Base-by-base conservation (phyloP, 2,888 invertebrate genomes). In the Drosophila birchii region DNA sequence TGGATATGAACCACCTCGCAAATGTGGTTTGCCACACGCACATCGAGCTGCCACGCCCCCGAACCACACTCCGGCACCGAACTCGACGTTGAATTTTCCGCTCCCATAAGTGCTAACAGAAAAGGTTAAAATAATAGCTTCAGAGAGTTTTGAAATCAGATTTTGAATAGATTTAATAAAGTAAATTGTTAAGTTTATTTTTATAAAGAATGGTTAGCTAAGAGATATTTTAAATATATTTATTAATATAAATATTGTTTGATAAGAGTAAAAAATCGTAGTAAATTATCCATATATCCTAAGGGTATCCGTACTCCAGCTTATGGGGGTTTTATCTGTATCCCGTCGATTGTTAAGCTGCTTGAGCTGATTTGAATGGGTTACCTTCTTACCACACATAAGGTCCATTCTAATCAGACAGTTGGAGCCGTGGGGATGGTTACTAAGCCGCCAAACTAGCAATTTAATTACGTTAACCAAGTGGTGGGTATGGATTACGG, bases 381-480 rank as follows among this genome's bases (percentile, higher is more conserved):
- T 47, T 34, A 44, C n/a, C 45, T 43, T 16, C 51, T 44, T 16
- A n/a, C 39, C 43, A 29, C 56, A 38, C 49, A 49, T n/a, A 43
- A 18, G 49, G 9, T 26, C 29, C 39, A 36, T 7, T 47, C 8
- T 29, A 47, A 49, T 32, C 54, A 55, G 34, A 18, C 34, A 56
- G 43, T n/a, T 38, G 36, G 12, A 32, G 20, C 20, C 36, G 36
- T 26, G 36, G 26, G 53, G 26, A 16, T 34, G 49, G 32, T 51
- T 26, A 7, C 59, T 47, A 34, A 5, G 29, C 29, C 26, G 54
- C 45, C 67, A 54, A 70, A 58, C 61, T 62, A 54, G 20, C 51
- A 54, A 41, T 58, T 62, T 83, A 86, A 86, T 81, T 75, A 75
- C 73, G 73, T 78, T 81, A 79, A 83, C 75, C 78, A 78, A 84